These are phyloP conservation scores for Diabrotica balteata DNA, from an alignment of 2,888 invertebrate genomes.

Conservation along the genomic window DNA sequence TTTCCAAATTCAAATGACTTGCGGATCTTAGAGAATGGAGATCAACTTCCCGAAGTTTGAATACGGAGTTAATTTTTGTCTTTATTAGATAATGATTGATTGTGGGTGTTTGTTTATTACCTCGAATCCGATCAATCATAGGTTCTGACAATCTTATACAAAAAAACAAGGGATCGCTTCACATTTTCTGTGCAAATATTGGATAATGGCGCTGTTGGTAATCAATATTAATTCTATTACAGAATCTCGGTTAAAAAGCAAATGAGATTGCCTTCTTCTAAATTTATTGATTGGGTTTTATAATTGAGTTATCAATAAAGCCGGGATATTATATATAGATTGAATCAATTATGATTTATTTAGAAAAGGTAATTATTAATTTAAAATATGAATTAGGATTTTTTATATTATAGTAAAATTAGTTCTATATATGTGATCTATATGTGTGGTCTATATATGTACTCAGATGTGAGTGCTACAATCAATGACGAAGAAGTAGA, in stretches of 20 bases:
- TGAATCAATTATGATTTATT: too few relatives aligned
- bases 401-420: too few relatives aligned
- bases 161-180: constrained; percentile 13
- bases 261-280: constrained; percentile 9
- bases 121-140: constrained; percentile 20
- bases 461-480: too few relatives aligned
- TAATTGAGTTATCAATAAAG: not conserved
- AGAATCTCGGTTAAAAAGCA: constrained; percentile 7
- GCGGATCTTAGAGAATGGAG: constrained; percentile 6
- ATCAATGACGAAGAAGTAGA: too few relatives aligned
- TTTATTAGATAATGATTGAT: constrained; percentile 27
- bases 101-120: constrained; percentile 11
- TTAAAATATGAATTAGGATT: too few relatives aligned
- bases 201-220: constrained; percentile 1
- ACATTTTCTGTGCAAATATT: not conserved
- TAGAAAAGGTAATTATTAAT: too few relatives aligned
- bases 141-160: constrained; percentile 19
- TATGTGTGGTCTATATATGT: too few relatives aligned
- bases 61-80: constrained; percentile 18
- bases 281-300: constrained; percentile 1
- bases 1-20: constrained; percentile 8
- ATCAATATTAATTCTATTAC: constrained; percentile 19
- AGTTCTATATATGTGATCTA: too few relatives aligned
- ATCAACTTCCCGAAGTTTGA: not conserved
- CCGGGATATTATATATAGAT: too few relatives aligned